phyloP scores from a whole-genome alignment of 2,113 vertebrate species.

The Origma solitaria region DNA sequence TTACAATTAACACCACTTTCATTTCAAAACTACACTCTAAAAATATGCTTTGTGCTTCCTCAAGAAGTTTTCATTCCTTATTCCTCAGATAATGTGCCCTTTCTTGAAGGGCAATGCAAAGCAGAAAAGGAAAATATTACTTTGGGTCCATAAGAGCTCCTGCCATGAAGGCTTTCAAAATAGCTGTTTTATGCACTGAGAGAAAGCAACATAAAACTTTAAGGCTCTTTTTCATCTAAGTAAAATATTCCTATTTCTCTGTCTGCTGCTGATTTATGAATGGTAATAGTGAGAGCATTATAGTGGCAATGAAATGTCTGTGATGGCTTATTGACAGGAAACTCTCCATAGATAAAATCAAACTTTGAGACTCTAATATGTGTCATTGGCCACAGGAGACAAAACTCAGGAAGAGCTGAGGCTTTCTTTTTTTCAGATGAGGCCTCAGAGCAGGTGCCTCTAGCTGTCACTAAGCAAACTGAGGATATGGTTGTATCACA shows the following conservation, averaged over 20 bases:
- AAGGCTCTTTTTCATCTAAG: not conserved
- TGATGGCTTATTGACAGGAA: conserved; percentile 18
- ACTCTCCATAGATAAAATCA: not conserved
- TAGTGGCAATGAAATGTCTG: not conserved
- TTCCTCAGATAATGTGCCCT: not conserved
- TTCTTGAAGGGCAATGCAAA: not conserved
- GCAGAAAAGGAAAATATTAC: not conserved
- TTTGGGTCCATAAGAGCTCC: not conserved
- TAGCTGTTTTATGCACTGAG: not conserved
- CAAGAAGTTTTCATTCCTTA: not conserved
- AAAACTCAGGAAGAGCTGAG: not conserved
- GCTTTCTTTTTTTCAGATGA: not conserved
- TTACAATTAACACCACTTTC: not conserved
- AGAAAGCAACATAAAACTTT: conserved; percentile 28
- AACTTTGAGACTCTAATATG: not conserved
- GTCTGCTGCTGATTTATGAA: conserved; percentile 8
- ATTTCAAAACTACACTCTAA: not conserved
- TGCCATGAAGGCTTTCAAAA: not conserved
- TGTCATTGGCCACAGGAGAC: not conserved
- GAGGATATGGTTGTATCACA: not conserved
- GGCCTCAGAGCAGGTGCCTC: not conserved
- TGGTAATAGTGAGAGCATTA: not conserved
- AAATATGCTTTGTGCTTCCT: not conserved
- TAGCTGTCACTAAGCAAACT: not conserved
- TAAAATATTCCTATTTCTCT: conserved; percentile 12